Conservation (phyloP, 1,140 invertebrate species). For the Cardiocondyla obscurior region DNA sequence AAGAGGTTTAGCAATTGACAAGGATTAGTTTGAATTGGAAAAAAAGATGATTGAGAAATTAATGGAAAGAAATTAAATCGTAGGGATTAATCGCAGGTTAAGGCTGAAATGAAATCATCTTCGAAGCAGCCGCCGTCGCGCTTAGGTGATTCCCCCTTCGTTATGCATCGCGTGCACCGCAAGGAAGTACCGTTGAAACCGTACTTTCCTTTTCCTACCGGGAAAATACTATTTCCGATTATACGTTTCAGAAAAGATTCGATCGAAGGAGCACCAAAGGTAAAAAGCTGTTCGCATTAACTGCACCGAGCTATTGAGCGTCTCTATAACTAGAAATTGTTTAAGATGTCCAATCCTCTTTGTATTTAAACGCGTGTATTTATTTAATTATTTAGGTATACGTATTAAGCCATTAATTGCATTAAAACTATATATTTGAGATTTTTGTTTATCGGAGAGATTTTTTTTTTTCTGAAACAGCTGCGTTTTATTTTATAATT, state of each 20-base stretch:
- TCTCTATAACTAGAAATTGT: neutral
- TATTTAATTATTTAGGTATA: too few species aligned
- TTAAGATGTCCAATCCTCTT: neutral
- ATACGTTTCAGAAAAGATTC: neutral
- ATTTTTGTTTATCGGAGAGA: too few species aligned
- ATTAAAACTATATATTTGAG: too few species aligned
- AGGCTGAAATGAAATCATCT: slow-evolving; percentile 22
- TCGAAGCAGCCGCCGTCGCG: neutral
- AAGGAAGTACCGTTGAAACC: slow-evolving; percentile 37
- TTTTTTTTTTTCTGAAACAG: too few species aligned
- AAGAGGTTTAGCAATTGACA: neutral
- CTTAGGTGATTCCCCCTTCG: slow-evolving; percentile 19
- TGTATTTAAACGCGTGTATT: neutral
- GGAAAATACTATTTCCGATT: slow-evolving; percentile 2
- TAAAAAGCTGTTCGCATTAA: neutral
- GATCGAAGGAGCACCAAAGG: neutral
- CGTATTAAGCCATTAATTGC: too few species aligned
- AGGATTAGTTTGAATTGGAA: neutral
- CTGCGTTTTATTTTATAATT: too few species aligned
- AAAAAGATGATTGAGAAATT: neutral
- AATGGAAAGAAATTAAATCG: neutral
- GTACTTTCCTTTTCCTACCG: slow-evolving; percentile 44
- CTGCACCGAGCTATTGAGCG: neutral
- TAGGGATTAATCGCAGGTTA: neutral
- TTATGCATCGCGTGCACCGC: slow-evolving; percentile 45